Percentiles rank a stretch among this genome's conserved stretches.
Evolutionary conservation across 2,888 invertebrate genomes (phyloP).

Genomic region (Agriopis leucophaearia): DNA sequence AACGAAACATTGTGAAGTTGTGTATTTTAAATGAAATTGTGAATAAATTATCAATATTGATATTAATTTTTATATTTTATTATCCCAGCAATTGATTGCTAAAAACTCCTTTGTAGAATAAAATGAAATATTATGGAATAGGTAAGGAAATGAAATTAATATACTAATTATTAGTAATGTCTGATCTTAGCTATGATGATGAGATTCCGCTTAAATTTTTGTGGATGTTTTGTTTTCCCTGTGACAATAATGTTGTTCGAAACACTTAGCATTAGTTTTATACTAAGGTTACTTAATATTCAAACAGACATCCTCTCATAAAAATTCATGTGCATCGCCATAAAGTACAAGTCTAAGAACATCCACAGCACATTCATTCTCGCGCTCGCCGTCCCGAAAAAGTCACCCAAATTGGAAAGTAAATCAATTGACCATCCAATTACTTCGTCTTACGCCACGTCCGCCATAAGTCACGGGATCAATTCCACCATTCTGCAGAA

Average conservation of each 20-base stretch:
- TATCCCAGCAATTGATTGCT: background rate
- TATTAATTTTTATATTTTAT: slow-evolving; percentile 70
- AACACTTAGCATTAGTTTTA: background rate
- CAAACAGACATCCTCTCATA: slow-evolving; percentile 27
- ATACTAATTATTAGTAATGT: background rate
- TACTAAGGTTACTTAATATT: slow-evolving; percentile 15
- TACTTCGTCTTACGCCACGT: slow-evolving; percentile 69
- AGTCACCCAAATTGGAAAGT: slow-evolving; percentile 67
- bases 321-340: slow-evolving; percentile 35
- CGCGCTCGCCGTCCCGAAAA: slow-evolving; percentile 36
- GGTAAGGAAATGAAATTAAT: background rate
- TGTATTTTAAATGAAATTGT: slow-evolving; percentile 87
- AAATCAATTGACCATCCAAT: slow-evolving; percentile 81
- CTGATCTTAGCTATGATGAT: background rate
- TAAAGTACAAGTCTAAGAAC: slow-evolving; percentile 37
- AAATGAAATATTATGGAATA: background rate
- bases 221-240: background rate
- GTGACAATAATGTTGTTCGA: background rate
- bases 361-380: slow-evolving; percentile 43
- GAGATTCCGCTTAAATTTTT: background rate
- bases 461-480: slow-evolving; percentile 84
- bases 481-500: slow-evolving; percentile 83
- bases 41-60: slow-evolving; percentile 87
- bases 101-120: background rate
- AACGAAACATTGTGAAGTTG: slow-evolving; percentile 85